phyloP scores from a whole-genome alignment of 1,140 invertebrate species.

The Oppia nitens region DNA sequence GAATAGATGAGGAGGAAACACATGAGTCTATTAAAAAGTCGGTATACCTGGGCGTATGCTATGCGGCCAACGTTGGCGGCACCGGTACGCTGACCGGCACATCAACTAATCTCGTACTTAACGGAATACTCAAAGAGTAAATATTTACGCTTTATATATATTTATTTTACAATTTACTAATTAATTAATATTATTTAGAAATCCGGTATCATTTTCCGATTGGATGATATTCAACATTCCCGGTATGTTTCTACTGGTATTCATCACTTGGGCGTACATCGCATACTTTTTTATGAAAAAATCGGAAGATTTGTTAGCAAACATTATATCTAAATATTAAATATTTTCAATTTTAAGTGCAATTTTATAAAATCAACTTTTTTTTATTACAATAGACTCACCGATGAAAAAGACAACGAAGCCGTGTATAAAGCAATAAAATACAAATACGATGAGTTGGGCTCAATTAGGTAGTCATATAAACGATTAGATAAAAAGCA shows the following conservation, averaged over 20 bases:
- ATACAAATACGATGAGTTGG: conserved; percentile 18
- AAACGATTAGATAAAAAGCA: not conserved
- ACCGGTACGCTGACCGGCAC: conserved; percentile 71
- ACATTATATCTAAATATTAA: too few species aligned
- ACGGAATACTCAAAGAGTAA: conserved; percentile 49
- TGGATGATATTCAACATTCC: conserved; percentile 51
- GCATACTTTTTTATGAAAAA: conserved; percentile 52
- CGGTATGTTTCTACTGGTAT: conserved; percentile 49
- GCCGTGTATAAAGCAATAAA: conserved; percentile 15
- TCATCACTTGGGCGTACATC: conserved; percentile 47
- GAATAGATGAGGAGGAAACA: too few species aligned
- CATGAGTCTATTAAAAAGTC: not conserved
- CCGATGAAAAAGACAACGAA: not conserved
- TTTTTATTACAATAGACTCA: not conserved
- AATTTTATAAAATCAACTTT: not conserved
- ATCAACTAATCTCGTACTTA: conserved; percentile 69
- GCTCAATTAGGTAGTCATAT: conserved; percentile 17
- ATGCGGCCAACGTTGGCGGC: conserved; percentile 61
- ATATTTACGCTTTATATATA: conserved; percentile 10
- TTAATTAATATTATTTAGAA: conserved; percentile 13
- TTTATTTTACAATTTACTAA: not conserved
- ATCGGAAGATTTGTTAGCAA: too few species aligned
- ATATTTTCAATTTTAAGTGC: not conserved
- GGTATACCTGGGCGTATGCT: conserved; percentile 51
- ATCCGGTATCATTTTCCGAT: conserved; percentile 45